Base-by-base conservation (phyloP, 2,113 vertebrate species). In the Sakesphorus luctuosus region DNA sequence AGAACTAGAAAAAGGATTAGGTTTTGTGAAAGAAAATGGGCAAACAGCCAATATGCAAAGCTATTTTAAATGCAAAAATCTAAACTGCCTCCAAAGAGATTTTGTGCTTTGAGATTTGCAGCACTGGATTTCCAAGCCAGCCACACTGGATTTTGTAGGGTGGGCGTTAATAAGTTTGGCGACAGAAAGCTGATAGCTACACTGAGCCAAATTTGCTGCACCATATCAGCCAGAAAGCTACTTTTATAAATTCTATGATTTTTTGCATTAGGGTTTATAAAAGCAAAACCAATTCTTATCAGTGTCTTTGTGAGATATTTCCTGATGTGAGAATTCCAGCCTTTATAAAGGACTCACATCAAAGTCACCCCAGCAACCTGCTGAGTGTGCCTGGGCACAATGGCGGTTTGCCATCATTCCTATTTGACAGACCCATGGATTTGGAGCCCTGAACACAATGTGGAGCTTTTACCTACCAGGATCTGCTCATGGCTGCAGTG, bases 61-160 rank as follows among this genome's bases (percentile, higher is more conserved):
- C 88, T 88, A 67, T 74, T 90, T 93, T 95, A 71, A 92, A 92
- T 90, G 95, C 68, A 94, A 90, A 93, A 94, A 85, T 90, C 66
- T 62, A 62, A 88, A 95, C 79, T 86, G 93, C 75, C 67, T 93
- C 78, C 88, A 67, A 84, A 96, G 93, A 93, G 93, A 95, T 96
- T 95, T 84, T 6, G 87, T 89, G 93, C 94, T 91, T 90, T 81
- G 85, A 92, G 90, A 93, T 96, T 96, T 92, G 83, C 74, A 90
- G 88, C 61, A 56, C 44, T 75, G 85, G 44, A 81, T 92, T 95
- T 93, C 76, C 93, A 94, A 96, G 90, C 72, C 88, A 90, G 90
- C 52, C 79, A 90, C 93, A 73, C 8, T 74, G 77, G 95, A 92
- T 95, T 94, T 90, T 87, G 89, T 23, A 13, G 93, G 61, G 65